Conservation (phyloP, 2,113 vertebrate species). For the Marmota flaviventris region DNA sequence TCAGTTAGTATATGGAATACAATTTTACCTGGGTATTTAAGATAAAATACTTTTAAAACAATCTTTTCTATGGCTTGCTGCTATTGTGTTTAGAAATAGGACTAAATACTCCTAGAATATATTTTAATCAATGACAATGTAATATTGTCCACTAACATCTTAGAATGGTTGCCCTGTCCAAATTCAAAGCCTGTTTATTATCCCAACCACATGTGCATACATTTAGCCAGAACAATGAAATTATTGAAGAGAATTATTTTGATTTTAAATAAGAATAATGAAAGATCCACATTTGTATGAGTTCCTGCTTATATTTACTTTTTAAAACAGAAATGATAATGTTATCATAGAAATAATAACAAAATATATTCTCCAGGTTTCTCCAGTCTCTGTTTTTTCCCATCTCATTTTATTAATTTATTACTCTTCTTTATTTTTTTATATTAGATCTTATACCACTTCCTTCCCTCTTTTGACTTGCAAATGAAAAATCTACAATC, state of each 20-base stretch:
- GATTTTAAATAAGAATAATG: not conserved
- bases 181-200: not conserved
- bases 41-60: not conserved
- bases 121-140: not conserved
- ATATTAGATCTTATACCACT: not conserved
- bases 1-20: not conserved
- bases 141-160: not conserved
- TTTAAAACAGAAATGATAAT: not conserved
- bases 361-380: not conserved
- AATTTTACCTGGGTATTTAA: not conserved
- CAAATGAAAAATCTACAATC: not conserved
- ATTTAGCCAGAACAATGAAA: not conserved
- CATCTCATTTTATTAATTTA: not conserved
- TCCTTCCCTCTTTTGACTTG: not conserved
- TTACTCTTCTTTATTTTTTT: conserved; percentile 1
- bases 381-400: not conserved
- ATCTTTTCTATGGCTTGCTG: not conserved
- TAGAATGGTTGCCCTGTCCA: fast-evolving
- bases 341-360: not conserved
- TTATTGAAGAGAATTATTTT: not conserved
- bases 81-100: not conserved
- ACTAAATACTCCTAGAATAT: not conserved
- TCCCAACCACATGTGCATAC: not conserved
- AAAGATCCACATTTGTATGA: not conserved
- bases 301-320: not conserved